Evolutionary conservation across 2,888 invertebrate species (phyloP).

Genomic region (Acleris literana): DNA sequence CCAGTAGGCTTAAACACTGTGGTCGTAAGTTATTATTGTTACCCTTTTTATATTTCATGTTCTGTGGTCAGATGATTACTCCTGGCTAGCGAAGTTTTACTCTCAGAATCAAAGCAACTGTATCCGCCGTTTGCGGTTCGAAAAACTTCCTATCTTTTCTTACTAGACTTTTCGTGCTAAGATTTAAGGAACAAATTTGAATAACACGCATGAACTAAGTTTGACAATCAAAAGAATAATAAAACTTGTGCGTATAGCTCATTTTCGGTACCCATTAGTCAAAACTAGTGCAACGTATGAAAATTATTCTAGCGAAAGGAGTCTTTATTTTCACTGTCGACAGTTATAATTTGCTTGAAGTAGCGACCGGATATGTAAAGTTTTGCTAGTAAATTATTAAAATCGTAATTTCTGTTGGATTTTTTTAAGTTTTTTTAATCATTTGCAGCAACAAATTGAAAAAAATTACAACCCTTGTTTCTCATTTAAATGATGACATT

Average conservation of each 20-base stretch:
- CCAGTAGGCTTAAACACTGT: constrained; percentile 50
- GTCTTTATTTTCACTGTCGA: constrained; percentile 37
- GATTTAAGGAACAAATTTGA: constrained; percentile 42
- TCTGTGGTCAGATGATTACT: constrained; percentile 66
- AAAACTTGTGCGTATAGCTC: constrained; percentile 44
- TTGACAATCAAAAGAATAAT: constrained; percentile 31
- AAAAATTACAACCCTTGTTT: too few relatives aligned
- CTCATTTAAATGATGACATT: too few relatives aligned
- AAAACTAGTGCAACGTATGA: constrained; percentile 44
- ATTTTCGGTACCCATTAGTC: constrained; percentile 57
- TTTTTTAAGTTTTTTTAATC: not conserved
- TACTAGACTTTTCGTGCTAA: constrained; percentile 27
- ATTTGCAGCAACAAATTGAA: not conserved
- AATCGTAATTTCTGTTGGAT: constrained; percentile 12
- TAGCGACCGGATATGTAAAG: not conserved
- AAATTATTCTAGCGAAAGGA: constrained; percentile 36
- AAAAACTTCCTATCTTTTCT: constrained; percentile 13
- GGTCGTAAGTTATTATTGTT: constrained; percentile 49
- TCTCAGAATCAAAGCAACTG: constrained; percentile 45
- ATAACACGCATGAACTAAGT: constrained; percentile 26
- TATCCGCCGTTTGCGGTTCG: constrained; percentile 38
- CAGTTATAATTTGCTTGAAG: constrained; percentile 38
- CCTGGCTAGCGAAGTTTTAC: constrained; percentile 52
- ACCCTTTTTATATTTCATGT: constrained; percentile 68
- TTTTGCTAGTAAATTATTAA: not conserved